Base-by-base conservation (phyloP, 2,113 vertebrate species). In the Tragelaphus imberbis region DNA sequence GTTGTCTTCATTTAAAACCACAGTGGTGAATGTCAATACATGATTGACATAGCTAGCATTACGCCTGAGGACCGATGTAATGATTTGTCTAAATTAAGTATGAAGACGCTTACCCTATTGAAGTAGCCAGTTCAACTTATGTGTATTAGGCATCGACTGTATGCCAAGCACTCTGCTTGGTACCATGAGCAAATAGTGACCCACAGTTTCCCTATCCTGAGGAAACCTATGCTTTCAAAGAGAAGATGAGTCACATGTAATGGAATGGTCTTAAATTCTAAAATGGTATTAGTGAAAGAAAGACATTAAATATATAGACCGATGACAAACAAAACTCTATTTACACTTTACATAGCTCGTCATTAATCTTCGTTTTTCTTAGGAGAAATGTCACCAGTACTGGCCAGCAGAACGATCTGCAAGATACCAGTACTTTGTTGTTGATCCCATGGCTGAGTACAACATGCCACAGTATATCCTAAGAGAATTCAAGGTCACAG, bases 351-450 rank as follows among this genome's bases (percentile, higher is more conserved):
- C 53, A 1, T 3, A 84, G 44, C 90, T 86, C 84, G 58, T 53
- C 25, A 71, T 59, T 55, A 53, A 59, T 86, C 33, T 86, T 88
- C 56, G 97, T n/a, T 56, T 81, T 81, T 84, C 96, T 30, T 97
- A 99, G 99, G 99, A 99, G 99, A 99, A 99, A 98, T 99, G 99
- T 98, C 99, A 99, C 98, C 99, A 99, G 97, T 99, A 99, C 94
- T 99, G 99, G 99, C 99, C 99, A 96, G 99, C 99, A 2, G 99
- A 99, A 97, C 99, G 99, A 91, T 99, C 99, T 77, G 99, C 99
- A 96, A 99, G 99, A 97, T 99, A 99, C 82, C 99, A 99, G 98
- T 99, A 99, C 98, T 99, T 99, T 99, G 99, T 99, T 95, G 99
- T 99, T 97, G 99, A 99, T 98, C 99, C 99, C 51, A 99, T 99